phyloP scores from a whole-genome alignment of 2,888 invertebrate species.

The Peribatodes rhomboidaria region DNA sequence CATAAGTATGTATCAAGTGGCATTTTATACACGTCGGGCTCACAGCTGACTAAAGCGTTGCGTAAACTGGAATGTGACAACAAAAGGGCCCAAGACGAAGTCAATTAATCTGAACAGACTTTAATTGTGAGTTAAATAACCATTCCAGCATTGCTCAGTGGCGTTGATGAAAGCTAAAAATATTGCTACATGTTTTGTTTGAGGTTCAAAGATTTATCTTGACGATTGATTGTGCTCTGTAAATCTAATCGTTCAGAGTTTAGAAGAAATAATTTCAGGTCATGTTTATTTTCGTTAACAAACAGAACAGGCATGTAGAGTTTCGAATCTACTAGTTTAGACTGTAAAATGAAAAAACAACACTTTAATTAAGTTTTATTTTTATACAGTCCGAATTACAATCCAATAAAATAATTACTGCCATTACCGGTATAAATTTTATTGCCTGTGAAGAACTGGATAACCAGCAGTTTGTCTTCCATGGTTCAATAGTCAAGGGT shows the following conservation, averaged over 20 bases:
- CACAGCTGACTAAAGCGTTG: slow-evolving; percentile 38
- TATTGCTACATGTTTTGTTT: slow-evolving; percentile 29
- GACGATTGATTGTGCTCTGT: slow-evolving; percentile 24
- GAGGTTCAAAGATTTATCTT: slow-evolving; percentile 24
- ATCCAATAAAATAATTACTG: slow-evolving; percentile 16
- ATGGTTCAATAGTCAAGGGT: slow-evolving; percentile 27
- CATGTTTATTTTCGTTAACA: background rate
- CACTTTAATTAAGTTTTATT: background rate
- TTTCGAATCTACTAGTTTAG: background rate
- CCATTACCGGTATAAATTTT: slow-evolving; percentile 25
- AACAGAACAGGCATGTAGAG: background rate
- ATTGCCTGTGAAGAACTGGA: slow-evolving; percentile 23
- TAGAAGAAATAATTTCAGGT: background rate
- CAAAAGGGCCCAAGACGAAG: slow-evolving; percentile 42
- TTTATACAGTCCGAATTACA: background rate
- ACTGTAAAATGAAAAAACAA: background rate
- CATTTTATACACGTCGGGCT: slow-evolving; percentile 30
- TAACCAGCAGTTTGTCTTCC: slow-evolving; percentile 28
- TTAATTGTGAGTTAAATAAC: slow-evolving; percentile 42
- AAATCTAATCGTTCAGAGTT: slow-evolving; percentile 12
- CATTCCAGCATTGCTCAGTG: slow-evolving; percentile 36
- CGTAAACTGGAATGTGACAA: slow-evolving; percentile 45
- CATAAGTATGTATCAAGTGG: slow-evolving; percentile 31
- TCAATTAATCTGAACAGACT: slow-evolving; percentile 46
- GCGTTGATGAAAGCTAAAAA: slow-evolving; percentile 46